Percentiles rank a stretch among this genome's conserved stretches.
Evolutionary conservation across 2,888 invertebrate genomes (phyloP).

Genomic region (Tinea semifulvella): DNA sequence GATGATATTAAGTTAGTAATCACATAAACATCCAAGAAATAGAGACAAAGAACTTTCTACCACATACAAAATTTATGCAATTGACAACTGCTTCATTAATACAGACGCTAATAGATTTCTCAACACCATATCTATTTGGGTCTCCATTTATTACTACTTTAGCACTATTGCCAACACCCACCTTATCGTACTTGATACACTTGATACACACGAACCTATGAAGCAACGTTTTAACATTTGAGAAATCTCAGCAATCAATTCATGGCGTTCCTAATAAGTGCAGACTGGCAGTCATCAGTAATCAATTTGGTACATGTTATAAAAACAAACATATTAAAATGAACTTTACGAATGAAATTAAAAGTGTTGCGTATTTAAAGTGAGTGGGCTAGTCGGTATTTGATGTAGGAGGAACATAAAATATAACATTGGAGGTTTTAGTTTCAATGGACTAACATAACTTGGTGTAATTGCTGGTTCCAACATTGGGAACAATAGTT

Average conservation of each 20-base stretch:
- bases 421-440: not conserved
- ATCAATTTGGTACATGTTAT: constrained; percentile 29
- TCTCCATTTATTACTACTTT: constrained; percentile 9
- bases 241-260: constrained; percentile 31
- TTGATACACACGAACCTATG: not conserved
- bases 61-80: not conserved
- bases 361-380: constrained; percentile 2
- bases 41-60: not conserved
- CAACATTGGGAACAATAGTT: constrained; percentile 1
- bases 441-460: constrained; percentile 4
- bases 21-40: no score
- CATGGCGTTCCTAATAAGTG: constrained; percentile 30
- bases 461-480: constrained; percentile 6
- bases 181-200: constrained; percentile 3
- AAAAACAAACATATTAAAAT: not conserved
- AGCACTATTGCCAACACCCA: constrained; percentile 7
- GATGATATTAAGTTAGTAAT: no score
- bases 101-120: not conserved
- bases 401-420: constrained; percentile 10
- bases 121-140: constrained; percentile 11
- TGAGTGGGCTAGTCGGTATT: constrained; percentile 11
- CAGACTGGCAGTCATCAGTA: constrained; percentile 35
- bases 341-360: not conserved
- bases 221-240: constrained; percentile 32
- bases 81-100: not conserved